Base-by-base conservation (phyloP, 2,797 vertebrate species). In the Antennarius maculatus region DNA sequence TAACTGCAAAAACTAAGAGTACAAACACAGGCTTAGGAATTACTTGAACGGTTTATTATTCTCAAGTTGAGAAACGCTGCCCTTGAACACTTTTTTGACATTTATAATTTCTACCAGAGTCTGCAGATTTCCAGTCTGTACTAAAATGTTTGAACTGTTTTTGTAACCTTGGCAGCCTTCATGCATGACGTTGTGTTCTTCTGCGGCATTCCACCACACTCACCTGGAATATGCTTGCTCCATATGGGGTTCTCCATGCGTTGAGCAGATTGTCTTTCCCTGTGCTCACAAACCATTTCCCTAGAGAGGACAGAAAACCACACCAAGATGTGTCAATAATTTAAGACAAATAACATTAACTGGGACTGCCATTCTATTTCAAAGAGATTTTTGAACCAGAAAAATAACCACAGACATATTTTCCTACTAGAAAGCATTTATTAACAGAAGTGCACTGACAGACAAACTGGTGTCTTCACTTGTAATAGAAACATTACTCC, bases 201-300 rank as follows among this genome's bases (percentile, higher is more conserved):
- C 18, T 34, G 7, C 3, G 28, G 7, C 27, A 27, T n/a, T 54
- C 23, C 18, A 45, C 1, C 51, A 17, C 27, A 47, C 61, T 78
- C 79, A 94, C 94, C 92, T 95, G 94, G 78, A 95, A 95, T 83
- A 95, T 95, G 84, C 93, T 94, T 84, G 94, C 94, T 70, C 94
- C 94, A 29, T 95, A 95, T 7, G 94, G 94, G 56, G 94, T 95
- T 83, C 94, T 92, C 94, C 94, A 95, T 17, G 94, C 94, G 34
- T 95, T 95, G 61, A 95, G 91, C 75, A 95, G 92, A 89, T 94
- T 95, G 88, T 95, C 94, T 82, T 95, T 95, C 63, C 94, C 94
- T 58, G 94, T 95, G 86, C 94, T 95, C 76, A 95, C 94, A 73
- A 95, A 95, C 94, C 94, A 94, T 86, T 95, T 95, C 70, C 94